Evolutionary conservation across 2,797 vertebrate species (phyloP).

Genomic region (Chelon labrosus): DNA sequence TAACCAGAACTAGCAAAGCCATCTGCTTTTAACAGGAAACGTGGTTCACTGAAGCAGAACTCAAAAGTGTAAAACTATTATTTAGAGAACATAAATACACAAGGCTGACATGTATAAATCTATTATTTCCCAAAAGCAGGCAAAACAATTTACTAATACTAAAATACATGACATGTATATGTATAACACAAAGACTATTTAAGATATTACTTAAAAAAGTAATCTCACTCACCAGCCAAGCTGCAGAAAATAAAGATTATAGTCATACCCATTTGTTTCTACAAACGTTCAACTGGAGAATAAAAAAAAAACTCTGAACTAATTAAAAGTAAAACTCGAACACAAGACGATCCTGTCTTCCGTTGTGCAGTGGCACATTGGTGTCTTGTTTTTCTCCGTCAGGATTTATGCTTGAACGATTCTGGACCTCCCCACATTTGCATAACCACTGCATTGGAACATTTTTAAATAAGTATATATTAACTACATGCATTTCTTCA

Average conservation of each 20-base stretch:
- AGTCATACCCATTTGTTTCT: slow-evolving; percentile 42
- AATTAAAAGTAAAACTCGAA: background rate
- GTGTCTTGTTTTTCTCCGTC: slow-evolving; percentile 37
- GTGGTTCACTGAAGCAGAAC: slow-evolving; percentile 79
- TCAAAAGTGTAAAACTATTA: slow-evolving; percentile 5
- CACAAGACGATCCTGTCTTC: background rate
- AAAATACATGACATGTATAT: too few relatives aligned
- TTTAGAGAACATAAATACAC: background rate
- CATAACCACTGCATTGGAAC: slow-evolving; percentile 33
- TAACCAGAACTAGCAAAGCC: slow-evolving; percentile 22
- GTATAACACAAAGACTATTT: background rate
- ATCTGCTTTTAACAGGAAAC: slow-evolving; percentile 75
- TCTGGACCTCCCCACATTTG: slow-evolving; percentile 59
- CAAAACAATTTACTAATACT: too few relatives aligned
- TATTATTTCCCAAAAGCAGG: background rate
- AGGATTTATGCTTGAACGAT: slow-evolving; percentile 72
- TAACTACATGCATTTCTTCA: background rate
- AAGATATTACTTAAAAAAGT: background rate
- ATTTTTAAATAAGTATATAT: background rate
- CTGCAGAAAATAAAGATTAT: slow-evolving; percentile 58
- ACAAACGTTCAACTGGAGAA: slow-evolving; percentile 5
- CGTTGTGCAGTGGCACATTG: slow-evolving; percentile 1
- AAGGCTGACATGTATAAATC: background rate
- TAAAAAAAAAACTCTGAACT: background rate
- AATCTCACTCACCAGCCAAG: slow-evolving; percentile 61